Evolutionary conservation across 2,888 invertebrate species (phyloP), one percentile per base, ranked within the genome.

Genomic region (Zygogramma bicolorata): DNA sequence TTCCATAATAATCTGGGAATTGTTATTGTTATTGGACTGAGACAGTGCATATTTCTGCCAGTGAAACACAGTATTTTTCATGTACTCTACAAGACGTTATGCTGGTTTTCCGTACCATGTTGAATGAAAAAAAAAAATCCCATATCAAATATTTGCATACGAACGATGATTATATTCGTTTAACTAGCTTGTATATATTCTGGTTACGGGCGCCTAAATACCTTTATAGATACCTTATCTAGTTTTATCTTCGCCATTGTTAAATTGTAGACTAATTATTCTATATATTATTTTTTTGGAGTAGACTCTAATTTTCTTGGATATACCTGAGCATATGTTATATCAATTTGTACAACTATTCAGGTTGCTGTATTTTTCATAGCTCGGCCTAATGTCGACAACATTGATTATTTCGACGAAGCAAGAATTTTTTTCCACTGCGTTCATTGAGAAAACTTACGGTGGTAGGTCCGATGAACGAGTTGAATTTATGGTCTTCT

Each of bases 91-190:
- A n/a, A n/a, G 13, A 46, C 29, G 63, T 63, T 29, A 63, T 63
- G 63, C 63, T 63, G 63, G 63, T 63, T 63, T 61, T n/a, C 29
- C 25, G 6, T 25, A 29, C 46, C 20, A 7, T n/a, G 31, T 46
- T 29, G 10, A 6, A 34, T 29, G 15, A 42, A 15, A 31, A n/a
- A 15, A 34, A 22, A 62, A 62, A 40, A 63, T 18, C 29, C 46
- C 31, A 5, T 31, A 29, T 63, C 63, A 63, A 63, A 63, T 63
- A 46, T 63, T 63, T 63, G 6, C 31, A 4, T 29, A 27, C 46
- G 20, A 18, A 63, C 63, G 27, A 46, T 13, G 42, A 13, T 42
- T 42, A 40, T 42, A 42, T 62, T 62, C 20, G 53, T 27, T 25
- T 53, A 53, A 27, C 27, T 22, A 53, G 53, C 27, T 22, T 53